Evolutionary conservation across 2,113 vertebrate genomes (phyloP).

Genomic region (Menidia beryllina): DNA sequence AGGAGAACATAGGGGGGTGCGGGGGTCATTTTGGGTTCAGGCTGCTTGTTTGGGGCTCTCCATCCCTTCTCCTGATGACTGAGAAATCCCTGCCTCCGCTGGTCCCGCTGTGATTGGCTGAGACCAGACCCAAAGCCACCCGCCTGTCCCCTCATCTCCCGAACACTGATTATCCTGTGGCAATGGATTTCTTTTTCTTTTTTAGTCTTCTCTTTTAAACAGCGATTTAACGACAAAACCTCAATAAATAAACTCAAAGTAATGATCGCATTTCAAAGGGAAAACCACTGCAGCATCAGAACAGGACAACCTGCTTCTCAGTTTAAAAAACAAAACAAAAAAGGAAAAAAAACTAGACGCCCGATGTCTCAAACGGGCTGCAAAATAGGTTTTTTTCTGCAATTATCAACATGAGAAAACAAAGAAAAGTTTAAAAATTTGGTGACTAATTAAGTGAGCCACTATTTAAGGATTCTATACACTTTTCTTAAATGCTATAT

Average conservation of each 20-base stretch:
- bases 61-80: neutral
- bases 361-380: conserved; percentile 42
- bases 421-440: conserved; percentile 45
- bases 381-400: conserved; percentile 57
- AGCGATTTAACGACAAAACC: conserved; percentile 61
- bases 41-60: conserved; percentile 50
- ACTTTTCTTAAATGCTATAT: conserved; percentile 81
- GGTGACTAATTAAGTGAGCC: conserved; percentile 81
- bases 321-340: conserved; percentile 35
- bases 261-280: conserved; percentile 52
- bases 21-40: conserved; percentile 35
- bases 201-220: conserved; percentile 32
- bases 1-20: neutral
- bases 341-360: too few relatives aligned
- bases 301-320: conserved; percentile 67
- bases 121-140: neutral
- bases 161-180: conserved; percentile 79
- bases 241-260: conserved; percentile 70
- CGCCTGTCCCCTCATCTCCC: neutral
- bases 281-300: conserved; percentile 72
- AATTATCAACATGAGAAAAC: conserved; percentile 60
- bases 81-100: neutral
- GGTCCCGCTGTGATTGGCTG: neutral
- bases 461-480: conserved; percentile 83
- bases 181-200: conserved; percentile 71